phyloP scores from a whole-genome alignment of 1,140 invertebrate species.

The Pseudomyrmex pallidus region DNA sequence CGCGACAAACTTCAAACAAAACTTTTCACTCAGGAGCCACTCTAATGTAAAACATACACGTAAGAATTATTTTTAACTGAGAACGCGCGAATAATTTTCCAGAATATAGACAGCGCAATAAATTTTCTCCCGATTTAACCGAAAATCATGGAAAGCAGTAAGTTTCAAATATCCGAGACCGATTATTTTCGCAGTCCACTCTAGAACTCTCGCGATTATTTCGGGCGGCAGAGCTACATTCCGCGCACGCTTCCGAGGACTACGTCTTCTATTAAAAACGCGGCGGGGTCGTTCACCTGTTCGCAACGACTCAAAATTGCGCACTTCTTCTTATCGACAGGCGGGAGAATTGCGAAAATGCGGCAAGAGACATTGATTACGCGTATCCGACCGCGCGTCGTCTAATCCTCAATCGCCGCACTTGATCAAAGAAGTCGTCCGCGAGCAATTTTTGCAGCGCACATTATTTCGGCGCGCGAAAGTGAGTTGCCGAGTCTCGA shows the following conservation, averaged over 20 bases:
- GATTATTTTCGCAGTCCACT: slow-evolving; percentile 33
- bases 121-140: background rate
- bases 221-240: slow-evolving; percentile 28
- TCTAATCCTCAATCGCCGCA: slow-evolving; percentile 17
- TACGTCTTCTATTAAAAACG: slow-evolving; percentile 30
- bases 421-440: background rate
- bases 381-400: background rate
- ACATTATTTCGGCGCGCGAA: slow-evolving; percentile 6
- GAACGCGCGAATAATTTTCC: too few relatives aligned
- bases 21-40: too few relatives aligned
- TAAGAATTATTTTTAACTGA: too few relatives aligned
- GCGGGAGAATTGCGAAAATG: slow-evolving; percentile 1
- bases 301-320: slow-evolving; percentile 13
- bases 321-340: slow-evolving; percentile 33
- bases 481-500: slow-evolving; percentile 27
- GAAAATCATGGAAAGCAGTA: background rate
- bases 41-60: too few relatives aligned
- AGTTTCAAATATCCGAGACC: background rate
- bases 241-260: slow-evolving; percentile 12
- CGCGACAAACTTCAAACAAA: too few relatives aligned
- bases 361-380: background rate
- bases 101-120: too few relatives aligned
- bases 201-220: slow-evolving; percentile 36
- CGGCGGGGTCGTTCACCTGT: slow-evolving; percentile 37
- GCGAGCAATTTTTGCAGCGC: slow-evolving; percentile 9